Evolutionary conservation across 2,113 vertebrate species (phyloP).

Genomic region (Emberiza fucata): DNA sequence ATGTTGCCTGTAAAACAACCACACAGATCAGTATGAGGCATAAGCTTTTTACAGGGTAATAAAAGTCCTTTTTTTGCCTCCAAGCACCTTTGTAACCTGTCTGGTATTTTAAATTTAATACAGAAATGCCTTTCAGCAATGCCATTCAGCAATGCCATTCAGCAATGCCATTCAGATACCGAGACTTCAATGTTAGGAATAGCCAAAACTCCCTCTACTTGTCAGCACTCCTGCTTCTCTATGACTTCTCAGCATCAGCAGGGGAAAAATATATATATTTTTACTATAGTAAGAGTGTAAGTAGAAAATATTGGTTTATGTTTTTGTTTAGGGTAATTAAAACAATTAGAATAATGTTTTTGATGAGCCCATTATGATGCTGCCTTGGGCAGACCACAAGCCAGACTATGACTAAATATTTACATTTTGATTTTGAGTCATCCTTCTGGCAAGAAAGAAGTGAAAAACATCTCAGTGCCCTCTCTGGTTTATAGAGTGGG

Average conservation of each 20-base stretch:
- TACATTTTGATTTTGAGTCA: not conserved
- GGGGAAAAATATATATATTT: not conserved
- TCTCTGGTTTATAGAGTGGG: not conserved
- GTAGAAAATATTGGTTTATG: not conserved
- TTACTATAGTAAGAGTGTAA: not conserved
- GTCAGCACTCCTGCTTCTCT: not conserved
- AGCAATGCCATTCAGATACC: not conserved
- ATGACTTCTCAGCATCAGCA: not conserved
- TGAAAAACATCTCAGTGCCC: not conserved
- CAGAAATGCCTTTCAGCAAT: not conserved
- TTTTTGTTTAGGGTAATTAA: conserved; percentile 10
- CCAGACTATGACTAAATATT: not conserved
- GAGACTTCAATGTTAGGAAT: not conserved
- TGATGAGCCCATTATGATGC: not conserved
- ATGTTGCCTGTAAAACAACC: not conserved
- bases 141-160: not conserved
- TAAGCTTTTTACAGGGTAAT: not conserved
- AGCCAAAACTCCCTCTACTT: not conserved
- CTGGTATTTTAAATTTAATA: not conserved
- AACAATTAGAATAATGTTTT: not conserved
- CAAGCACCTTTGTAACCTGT: not conserved
- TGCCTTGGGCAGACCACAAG: not conserved
- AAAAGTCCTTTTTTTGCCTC: not conserved
- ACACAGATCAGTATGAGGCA: not conserved
- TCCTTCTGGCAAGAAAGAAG: not conserved